A percentile compares a stretch with the other conserved stretches of the same genome.
phyloP scores from a whole-genome alignment of 2,113 vertebrate genomes.

The Salvelinus sp. region DNA sequence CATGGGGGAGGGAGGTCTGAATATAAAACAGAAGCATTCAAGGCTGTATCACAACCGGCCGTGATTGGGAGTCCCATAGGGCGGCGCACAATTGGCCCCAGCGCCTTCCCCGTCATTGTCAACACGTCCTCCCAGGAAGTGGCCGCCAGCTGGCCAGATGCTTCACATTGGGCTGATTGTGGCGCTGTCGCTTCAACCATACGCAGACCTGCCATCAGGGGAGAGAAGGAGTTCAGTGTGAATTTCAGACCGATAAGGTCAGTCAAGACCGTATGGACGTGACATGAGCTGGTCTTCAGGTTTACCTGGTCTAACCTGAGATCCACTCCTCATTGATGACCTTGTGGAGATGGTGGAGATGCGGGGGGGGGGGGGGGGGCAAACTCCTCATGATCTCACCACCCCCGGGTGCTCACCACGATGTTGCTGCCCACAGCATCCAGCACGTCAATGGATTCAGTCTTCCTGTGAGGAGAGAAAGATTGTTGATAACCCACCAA shows the following conservation, averaged over 20 bases:
- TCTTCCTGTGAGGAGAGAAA: slow-evolving; percentile 77
- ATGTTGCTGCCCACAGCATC: slow-evolving; percentile 95
- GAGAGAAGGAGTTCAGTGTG: slow-evolving; percentile 1
- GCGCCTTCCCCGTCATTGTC: slow-evolving; percentile 38
- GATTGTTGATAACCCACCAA: background rate
- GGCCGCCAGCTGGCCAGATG: slow-evolving; percentile 79
- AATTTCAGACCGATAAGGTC: background rate
- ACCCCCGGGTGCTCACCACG: slow-evolving; percentile 86
- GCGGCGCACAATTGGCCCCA: too few species aligned
- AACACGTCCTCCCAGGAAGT: slow-evolving; percentile 87
- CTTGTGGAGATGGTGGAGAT: slow-evolving; percentile 76
- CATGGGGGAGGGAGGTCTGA: too few species aligned
- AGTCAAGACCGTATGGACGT: background rate
- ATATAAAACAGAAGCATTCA: too few species aligned
- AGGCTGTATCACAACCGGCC: too few species aligned
- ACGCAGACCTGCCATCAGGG: slow-evolving; percentile 80
- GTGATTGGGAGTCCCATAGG: too few species aligned
- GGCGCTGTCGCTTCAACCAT: slow-evolving; percentile 89
- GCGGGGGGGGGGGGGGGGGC: slow-evolving; percentile 58
- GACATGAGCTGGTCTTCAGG: background rate
- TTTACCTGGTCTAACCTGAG: slow-evolving; percentile 92
- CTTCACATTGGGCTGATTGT: slow-evolving; percentile 86
- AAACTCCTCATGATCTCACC: slow-evolving; percentile 95
- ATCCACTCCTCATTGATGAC: slow-evolving; percentile 97
- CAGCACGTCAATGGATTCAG: slow-evolving; percentile 90